Percentiles rank a stretch among this genome's conserved stretches.
Evolutionary conservation across 1,140 invertebrate genomes (phyloP).

Genomic region (Orussus abietinus): DNA sequence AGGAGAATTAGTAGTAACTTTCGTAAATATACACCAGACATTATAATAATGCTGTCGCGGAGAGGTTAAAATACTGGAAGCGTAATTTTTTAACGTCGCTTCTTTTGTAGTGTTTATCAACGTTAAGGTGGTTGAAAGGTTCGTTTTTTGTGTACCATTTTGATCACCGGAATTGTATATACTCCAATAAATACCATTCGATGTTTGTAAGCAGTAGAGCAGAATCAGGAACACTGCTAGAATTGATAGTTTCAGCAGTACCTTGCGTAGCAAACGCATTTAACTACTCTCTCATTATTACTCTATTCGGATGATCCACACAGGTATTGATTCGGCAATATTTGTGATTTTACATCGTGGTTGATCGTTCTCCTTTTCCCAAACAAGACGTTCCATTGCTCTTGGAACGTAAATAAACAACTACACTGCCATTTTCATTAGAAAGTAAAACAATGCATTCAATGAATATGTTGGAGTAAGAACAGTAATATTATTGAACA

Average conservation of each 20-base stretch:
- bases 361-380: too few species aligned
- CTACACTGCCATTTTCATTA: too few species aligned
- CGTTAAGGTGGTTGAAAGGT: conserved; percentile 24
- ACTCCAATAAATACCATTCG: conserved; percentile 31
- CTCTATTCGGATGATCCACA: too few species aligned
- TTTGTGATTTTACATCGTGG: too few species aligned
- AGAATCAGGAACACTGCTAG: conserved; percentile 30
- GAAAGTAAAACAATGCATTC: too few species aligned
- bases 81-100: background rate
- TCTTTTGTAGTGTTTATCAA: background rate
- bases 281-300: conserved; percentile 26
- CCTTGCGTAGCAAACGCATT: conserved; percentile 46
- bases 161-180: conserved; percentile 8
- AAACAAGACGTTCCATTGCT: too few species aligned
- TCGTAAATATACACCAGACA: conserved; percentile 59
- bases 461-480: too few species aligned
- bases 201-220: conserved; percentile 39
- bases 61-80: background rate
- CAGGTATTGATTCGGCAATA: too few species aligned
- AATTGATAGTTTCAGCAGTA: conserved; percentile 33
- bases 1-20: conserved; percentile 57
- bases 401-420: too few species aligned
- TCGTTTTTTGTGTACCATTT: conserved; percentile 17
- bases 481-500: too few species aligned
- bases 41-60: conserved; percentile 41